Percentiles rank a stretch among this genome's conserved stretches.
Evolutionary conservation across 2,797 vertebrate genomes (phyloP).

Genomic region (Muscicapa striata): DNA sequence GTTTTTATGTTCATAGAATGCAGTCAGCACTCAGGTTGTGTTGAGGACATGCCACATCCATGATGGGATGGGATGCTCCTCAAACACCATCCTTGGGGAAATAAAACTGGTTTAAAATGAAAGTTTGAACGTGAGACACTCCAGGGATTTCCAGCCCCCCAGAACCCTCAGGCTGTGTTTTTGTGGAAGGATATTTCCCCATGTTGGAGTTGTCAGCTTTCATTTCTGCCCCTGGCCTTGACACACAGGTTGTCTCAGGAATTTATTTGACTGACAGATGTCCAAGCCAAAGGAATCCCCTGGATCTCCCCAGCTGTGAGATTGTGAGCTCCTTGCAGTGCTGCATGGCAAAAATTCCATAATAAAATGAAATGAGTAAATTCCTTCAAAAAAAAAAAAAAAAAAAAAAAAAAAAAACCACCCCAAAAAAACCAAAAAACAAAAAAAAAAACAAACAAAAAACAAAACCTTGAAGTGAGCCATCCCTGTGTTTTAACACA

Average conservation of each 20-base stretch:
- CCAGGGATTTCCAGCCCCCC: not conserved
- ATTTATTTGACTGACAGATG: not conserved
- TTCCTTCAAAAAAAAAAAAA: not conserved
- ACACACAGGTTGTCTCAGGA: not conserved
- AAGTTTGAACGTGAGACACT: not conserved
- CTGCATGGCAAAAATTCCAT: not conserved
- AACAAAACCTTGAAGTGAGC: rapidly evolving
- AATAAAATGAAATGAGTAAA: not conserved
- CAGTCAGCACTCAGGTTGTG: not conserved
- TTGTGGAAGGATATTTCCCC: not conserved
- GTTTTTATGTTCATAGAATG: rapidly evolving
- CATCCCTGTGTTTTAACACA: rapidly evolving
- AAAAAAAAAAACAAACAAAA: no score
- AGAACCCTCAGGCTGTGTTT: not conserved
- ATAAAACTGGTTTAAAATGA: not conserved
- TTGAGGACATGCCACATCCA: not conserved
- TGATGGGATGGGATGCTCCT: not conserved
- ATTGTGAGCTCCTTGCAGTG: rapidly evolving
- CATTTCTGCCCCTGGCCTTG: not conserved
- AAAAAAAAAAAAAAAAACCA: not conserved
- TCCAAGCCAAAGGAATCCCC: not conserved
- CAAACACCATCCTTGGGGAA: rapidly evolving
- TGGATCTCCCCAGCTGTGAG: not conserved
- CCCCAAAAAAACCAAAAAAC: no score
- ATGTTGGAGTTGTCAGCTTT: not conserved